Conservation (phyloP, 1,140 invertebrate genomes). For the Bombus picipes region DNA sequence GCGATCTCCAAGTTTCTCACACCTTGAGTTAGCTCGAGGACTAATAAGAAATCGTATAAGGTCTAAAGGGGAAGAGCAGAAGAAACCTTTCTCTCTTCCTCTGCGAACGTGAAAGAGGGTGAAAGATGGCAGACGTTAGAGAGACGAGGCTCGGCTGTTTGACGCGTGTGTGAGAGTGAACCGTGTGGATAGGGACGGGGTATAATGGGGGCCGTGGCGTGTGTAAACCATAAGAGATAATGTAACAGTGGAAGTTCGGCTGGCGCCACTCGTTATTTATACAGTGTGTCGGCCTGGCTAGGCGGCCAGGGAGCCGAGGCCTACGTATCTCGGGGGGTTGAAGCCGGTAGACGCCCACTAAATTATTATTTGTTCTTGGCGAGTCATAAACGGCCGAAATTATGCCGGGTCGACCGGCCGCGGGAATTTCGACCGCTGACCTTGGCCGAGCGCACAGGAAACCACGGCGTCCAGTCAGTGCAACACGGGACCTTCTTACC, state of each 20-base stretch:
- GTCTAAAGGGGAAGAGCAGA: not conserved
- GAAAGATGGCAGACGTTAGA: conserved; percentile 22
- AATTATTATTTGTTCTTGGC: conserved; percentile 80
- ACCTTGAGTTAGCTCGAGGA: conserved; percentile 45
- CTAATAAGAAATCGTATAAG: conserved; percentile 70
- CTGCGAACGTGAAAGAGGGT: not conserved
- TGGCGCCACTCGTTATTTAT: conserved; percentile 80
- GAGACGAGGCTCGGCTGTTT: conserved; percentile 29
- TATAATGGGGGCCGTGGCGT: conserved; percentile 68
- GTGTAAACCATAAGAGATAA: conserved; percentile 70
- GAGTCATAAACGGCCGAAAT: conserved; percentile 79
- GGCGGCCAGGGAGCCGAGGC: conserved; percentile 20
- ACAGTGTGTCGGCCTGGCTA: conserved; percentile 50
- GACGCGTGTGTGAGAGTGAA: conserved; percentile 14
- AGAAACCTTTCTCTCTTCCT: not conserved
- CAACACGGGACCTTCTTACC: not conserved
- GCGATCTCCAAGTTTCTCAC: conserved; percentile 41
- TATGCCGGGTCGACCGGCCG: conserved; percentile 73
- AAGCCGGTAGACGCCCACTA: conserved; percentile 76
- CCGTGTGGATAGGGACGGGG: conserved; percentile 28
- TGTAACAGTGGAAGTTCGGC: conserved; percentile 74
- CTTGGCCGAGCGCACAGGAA: conserved; percentile 47
- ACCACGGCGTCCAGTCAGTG: conserved; percentile 16
- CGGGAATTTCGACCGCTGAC: conserved; percentile 51
- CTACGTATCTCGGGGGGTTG: conserved; percentile 57